Evolutionary conservation across 2,797 vertebrate genomes (phyloP), one percentile per base, ranked within the genome.

Genomic region (Argentina silus): DNA sequence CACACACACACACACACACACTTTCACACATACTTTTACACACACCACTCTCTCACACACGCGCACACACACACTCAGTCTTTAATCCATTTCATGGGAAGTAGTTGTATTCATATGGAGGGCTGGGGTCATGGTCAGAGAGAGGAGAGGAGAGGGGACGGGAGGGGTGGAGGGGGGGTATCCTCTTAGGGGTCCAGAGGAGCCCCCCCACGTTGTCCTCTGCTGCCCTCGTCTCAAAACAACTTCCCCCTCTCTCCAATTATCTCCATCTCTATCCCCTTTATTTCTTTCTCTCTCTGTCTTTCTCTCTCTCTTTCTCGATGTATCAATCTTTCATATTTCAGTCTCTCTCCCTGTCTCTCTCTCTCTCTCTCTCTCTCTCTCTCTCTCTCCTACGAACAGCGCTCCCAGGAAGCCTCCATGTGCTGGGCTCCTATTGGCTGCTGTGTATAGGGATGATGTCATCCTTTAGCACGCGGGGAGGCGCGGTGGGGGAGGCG

Each of bases 401-500:
- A 87, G 83, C 86, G 56, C 89, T 93, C 87, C 88, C 90, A 86
- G 67, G 93, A 93, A 94, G 92, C 90, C 88, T 92, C 84, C 91
- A 89, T 90, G 93, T 91, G 91, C 93, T 87, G 69, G 72, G 81
- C 66, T 83, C 87, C 77, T 87, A 96, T 96, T 95, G 94, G 94
- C 86, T 78, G 83, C 69, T 0, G 66, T 62, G 74, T 80, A 78
- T 93, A 94, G 86, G 60, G 92, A 95, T 94, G 94, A 93, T 89
- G 91, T 91, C 96, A 98, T 96, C 83, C 83, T 83, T 87, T 70
- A 85, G 79, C 81, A 50, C 53, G 56, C 55, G 79, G 7, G 84
- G 73, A 85, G 74, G 53, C 55, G 62, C 43, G 48, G 19, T 45
- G 47, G n/a, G 61, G 14, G 50, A 0, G n/a, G n/a, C 3, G 51